A percentile compares a stretch with the other conserved stretches of the same genome.
Conservation (phyloP, 2,888 invertebrate genomes). For the Archips xylosteana region DNA sequence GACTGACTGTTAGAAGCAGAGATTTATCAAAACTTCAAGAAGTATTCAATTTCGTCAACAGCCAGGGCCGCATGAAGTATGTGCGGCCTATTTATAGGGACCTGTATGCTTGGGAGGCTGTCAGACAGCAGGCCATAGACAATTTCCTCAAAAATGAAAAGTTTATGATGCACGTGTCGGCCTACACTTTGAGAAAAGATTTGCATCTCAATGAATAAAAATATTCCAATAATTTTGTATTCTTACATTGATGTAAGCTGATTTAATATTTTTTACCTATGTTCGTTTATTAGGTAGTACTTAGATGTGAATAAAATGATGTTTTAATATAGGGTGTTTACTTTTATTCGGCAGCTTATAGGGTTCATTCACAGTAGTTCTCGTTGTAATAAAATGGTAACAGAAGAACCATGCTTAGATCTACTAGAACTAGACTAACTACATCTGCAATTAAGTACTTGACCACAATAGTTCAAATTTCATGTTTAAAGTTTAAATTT, state of each 20-base stretch:
- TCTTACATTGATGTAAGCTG: slow-evolving; percentile 36
- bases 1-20: slow-evolving; percentile 90
- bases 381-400: too few species aligned
- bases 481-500: too few species aligned
- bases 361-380: too few species aligned
- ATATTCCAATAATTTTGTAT: slow-evolving; percentile 26
- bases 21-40: slow-evolving; percentile 88
- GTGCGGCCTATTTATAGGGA: slow-evolving; percentile 95
- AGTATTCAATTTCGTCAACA: slow-evolving; percentile 91
- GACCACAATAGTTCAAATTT: too few species aligned
- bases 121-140: slow-evolving; percentile 88
- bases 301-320: slow-evolving; percentile 41
- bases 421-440: too few species aligned
- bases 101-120: slow-evolving; percentile 91
- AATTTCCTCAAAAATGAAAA: slow-evolving; percentile 89
- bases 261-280: slow-evolving; percentile 33
- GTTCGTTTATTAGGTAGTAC: slow-evolving; percentile 28
- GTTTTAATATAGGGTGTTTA: slow-evolving; percentile 19
- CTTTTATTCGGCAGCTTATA: not conserved
- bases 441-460: too few species aligned
- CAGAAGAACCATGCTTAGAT: too few species aligned
- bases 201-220: slow-evolving; percentile 82
- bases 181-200: slow-evolving; percentile 91
- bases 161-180: slow-evolving; percentile 94
- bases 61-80: slow-evolving; percentile 96